A percentile compares a stretch with the other conserved stretches of the same genome.
phyloP scores from a whole-genome alignment of 2,113 vertebrate genomes.

The Ornithorhynchus anatinus region DNA sequence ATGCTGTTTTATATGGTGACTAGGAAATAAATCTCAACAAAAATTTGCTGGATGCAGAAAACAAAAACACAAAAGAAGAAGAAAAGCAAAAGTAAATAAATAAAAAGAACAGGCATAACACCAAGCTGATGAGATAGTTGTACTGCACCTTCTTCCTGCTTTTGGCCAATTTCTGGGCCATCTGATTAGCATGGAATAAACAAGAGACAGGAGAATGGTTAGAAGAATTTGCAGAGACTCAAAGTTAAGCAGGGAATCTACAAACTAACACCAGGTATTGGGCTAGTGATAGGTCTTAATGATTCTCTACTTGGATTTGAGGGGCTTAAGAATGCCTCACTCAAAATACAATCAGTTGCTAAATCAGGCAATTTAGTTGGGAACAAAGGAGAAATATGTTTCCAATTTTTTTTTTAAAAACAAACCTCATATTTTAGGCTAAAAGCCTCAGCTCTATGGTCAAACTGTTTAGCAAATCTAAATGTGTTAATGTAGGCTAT shows the following conservation, averaged over 20 bases:
- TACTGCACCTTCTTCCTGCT: slow-evolving; percentile 99
- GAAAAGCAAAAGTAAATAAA: slow-evolving; percentile 60
- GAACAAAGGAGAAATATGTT: not conserved
- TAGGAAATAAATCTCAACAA: slow-evolving; percentile 66
- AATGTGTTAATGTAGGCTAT: no score
- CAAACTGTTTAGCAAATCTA: no score
- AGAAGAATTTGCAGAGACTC: slow-evolving; percentile 72
- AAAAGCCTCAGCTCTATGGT: no score
- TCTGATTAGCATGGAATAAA: slow-evolving; percentile 95
- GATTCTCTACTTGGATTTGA: not conserved
- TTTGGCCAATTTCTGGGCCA: slow-evolving; percentile 98
- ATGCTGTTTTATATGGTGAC: slow-evolving; percentile 59
- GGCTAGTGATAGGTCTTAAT: slow-evolving; percentile 4
- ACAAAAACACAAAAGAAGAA: slow-evolving; percentile 61
- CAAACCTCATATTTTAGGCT: no score
- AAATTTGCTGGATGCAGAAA: slow-evolving; percentile 88
- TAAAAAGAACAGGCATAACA: slow-evolving; percentile 75
- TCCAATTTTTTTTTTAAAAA: no score
- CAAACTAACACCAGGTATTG: slow-evolving; percentile 25
- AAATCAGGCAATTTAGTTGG: not conserved
- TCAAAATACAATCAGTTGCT: not conserved
- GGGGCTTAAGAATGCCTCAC: not conserved
- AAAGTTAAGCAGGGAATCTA: slow-evolving; percentile 58
- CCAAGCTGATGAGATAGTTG: slow-evolving; percentile 79
- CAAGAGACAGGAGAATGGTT: slow-evolving; percentile 90